Percentiles rank a stretch among this genome's conserved stretches.
Conservation (phyloP, 2,888 invertebrate species). For the Amiota mariae region DNA sequence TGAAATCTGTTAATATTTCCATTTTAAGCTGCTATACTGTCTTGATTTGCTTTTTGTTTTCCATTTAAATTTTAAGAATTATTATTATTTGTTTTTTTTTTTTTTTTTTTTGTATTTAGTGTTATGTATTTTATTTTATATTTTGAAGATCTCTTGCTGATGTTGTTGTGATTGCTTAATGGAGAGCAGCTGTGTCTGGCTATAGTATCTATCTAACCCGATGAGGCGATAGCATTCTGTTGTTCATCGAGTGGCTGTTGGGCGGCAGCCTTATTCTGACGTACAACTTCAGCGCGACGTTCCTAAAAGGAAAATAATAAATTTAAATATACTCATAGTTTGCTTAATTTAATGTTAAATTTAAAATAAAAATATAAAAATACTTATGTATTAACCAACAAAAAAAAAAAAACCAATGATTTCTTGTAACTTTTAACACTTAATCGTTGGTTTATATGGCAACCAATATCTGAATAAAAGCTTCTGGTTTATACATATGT, state of each 20-base stretch:
- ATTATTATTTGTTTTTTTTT: neutral
- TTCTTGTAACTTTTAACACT: no score
- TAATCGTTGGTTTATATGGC: no score
- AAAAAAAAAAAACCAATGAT: no score
- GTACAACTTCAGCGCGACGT: slow-evolving; percentile 91
- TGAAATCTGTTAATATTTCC: slow-evolving; percentile 18
- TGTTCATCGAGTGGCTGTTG: slow-evolving; percentile 74
- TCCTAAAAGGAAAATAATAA: slow-evolving; percentile 78
- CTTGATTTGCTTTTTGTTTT: slow-evolving; percentile 21
- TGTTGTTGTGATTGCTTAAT: slow-evolving; percentile 5
- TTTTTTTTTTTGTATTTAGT: slow-evolving; percentile 19
- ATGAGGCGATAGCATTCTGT: slow-evolving; percentile 78
- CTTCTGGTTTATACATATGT: no score
- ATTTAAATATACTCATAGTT: slow-evolving; percentile 10
- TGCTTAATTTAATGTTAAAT: slow-evolving; percentile 13
- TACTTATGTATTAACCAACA: no score
- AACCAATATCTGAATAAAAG: no score
- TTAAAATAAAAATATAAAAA: neutral
- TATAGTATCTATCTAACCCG: slow-evolving; percentile 77
- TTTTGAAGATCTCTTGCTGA: slow-evolving; percentile 21
- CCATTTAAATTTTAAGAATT: slow-evolving; percentile 28
- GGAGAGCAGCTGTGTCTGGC: neutral
- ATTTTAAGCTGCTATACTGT: slow-evolving; percentile 31
- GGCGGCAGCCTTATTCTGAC: slow-evolving; percentile 86
- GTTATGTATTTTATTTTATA: neutral